Percentiles rank a stretch among this genome's conserved stretches.
Evolutionary conservation across 2,888 invertebrate genomes (phyloP).

Genomic region (Euphydryas editha): DNA sequence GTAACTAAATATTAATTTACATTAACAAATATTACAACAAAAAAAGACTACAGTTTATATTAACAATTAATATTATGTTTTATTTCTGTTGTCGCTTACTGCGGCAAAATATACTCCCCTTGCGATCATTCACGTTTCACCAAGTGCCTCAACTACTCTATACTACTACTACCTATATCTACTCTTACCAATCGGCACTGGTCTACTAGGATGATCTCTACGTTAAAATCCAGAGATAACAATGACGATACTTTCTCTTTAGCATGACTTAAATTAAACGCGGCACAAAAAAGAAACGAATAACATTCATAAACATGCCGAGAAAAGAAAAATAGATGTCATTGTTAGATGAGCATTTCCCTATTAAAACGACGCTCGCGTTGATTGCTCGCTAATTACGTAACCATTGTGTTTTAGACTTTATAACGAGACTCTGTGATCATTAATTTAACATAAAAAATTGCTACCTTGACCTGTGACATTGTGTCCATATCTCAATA

Average conservation of each 20-base stretch:
- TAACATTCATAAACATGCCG: not conserved
- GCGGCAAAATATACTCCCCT: no score
- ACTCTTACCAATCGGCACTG: no score
- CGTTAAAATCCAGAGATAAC: no score
- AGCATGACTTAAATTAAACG: not conserved
- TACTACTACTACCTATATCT: no score
- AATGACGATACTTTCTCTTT: not conserved
- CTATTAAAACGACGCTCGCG: slow-evolving; percentile 10
- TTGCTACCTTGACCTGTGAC: slow-evolving; percentile 3
- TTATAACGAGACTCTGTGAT: not conserved
- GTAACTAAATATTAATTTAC: no score
- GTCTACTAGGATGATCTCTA: no score
- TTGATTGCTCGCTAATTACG: slow-evolving; percentile 12
- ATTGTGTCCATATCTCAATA: not conserved
- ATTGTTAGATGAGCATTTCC: slow-evolving; percentile 1
- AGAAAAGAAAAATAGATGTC: slow-evolving; percentile 9
- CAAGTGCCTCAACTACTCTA: no score
- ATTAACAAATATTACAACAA: no score
- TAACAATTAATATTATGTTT: no score
- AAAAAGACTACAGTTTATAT: no score
- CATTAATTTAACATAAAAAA: not conserved
- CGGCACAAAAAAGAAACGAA: not conserved
- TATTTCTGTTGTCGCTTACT: no score
- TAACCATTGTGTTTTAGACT: slow-evolving; percentile 6
- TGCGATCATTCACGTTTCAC: no score